Percentiles rank a stretch among this genome's conserved stretches.
Evolutionary conservation across 2,888 invertebrate genomes (phyloP).

Genomic region (Papilio elwesi): DNA sequence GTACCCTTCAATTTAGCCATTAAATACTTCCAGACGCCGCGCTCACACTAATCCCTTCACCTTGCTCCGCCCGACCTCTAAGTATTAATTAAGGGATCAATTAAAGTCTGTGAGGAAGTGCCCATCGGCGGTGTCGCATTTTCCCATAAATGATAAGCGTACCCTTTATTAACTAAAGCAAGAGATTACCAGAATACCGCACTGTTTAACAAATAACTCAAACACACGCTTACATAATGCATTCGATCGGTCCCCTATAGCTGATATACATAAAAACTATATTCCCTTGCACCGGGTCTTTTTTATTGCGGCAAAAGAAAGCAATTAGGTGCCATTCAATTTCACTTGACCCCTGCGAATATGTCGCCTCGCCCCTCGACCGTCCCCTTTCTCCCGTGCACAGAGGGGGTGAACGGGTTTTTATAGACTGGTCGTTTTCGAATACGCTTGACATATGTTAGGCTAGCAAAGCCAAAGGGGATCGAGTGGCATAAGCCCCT

Average conservation of each 20-base stretch:
- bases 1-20: not conserved
- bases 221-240: slow-evolving; percentile 40
- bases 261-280: slow-evolving; percentile 47
- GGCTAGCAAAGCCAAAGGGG: slow-evolving; percentile 67
- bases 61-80: not conserved
- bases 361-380: slow-evolving; percentile 38
- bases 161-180: slow-evolving; percentile 58
- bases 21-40: not conserved
- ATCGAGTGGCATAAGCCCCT: slow-evolving; percentile 79
- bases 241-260: slow-evolving; percentile 41
- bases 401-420: slow-evolving; percentile 49
- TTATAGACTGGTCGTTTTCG: slow-evolving; percentile 48
- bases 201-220: slow-evolving; percentile 56
- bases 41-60: slow-evolving; percentile 6
- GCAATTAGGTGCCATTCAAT: slow-evolving; percentile 67
- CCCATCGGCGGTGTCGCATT: slow-evolving; percentile 45
- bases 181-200: slow-evolving; percentile 63
- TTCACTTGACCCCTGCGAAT: slow-evolving; percentile 53
- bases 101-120: not conserved
- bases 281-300: slow-evolving; percentile 49
- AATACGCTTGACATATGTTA: slow-evolving; percentile 76
- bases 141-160: slow-evolving; percentile 50
- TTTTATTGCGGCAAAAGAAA: slow-evolving; percentile 63
- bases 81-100: slow-evolving; percentile 12
- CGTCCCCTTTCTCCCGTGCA: slow-evolving; percentile 24